These are phyloP conservation scores for Lymantria monacha DNA, from an alignment of 2,888 invertebrate species.

Conservation along the genomic window DNA sequence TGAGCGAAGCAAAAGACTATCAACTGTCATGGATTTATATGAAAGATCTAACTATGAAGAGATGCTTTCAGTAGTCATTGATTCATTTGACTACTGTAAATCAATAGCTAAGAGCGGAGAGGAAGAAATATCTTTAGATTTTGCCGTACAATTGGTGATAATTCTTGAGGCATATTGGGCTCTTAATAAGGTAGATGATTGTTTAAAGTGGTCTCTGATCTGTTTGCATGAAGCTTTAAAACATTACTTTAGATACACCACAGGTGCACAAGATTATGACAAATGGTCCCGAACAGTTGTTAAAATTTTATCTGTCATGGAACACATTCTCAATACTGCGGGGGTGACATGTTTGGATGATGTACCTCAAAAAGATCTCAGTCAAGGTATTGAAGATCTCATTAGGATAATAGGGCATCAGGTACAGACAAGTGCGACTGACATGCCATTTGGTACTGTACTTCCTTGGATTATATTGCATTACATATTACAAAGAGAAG, in stretches of 20 bases:
- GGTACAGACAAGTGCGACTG: slow-evolving; percentile 86
- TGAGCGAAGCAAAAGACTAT: slow-evolving; percentile 80
- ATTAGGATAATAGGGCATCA: slow-evolving; percentile 89
- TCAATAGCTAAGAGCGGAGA: slow-evolving; percentile 58
- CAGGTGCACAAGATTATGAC: slow-evolving; percentile 67
- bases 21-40: slow-evolving; percentile 86
- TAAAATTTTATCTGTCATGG: slow-evolving; percentile 71
- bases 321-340: slow-evolving; percentile 69
- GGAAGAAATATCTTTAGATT: slow-evolving; percentile 75
- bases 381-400: slow-evolving; percentile 88
- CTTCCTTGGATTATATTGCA: slow-evolving; percentile 93
- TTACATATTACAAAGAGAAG: slow-evolving; percentile 88
- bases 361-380: slow-evolving; percentile 82
- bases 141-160: slow-evolving; percentile 82
- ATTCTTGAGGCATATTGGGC: slow-evolving; percentile 86
- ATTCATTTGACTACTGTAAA: slow-evolving; percentile 84
- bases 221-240: slow-evolving; percentile 88
- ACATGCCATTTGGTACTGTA: slow-evolving; percentile 86
- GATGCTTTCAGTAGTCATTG: slow-evolving; percentile 85
- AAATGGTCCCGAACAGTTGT: slow-evolving; percentile 72
- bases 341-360: slow-evolving; percentile 75
- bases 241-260: slow-evolving; percentile 79
- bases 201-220: slow-evolving; percentile 89
- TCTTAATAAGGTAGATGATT: slow-evolving; percentile 82
- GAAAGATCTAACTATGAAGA: slow-evolving; percentile 84